Base-by-base conservation (phyloP, 2,888 invertebrate genomes). In the Amphipyra tragopoginis region DNA sequence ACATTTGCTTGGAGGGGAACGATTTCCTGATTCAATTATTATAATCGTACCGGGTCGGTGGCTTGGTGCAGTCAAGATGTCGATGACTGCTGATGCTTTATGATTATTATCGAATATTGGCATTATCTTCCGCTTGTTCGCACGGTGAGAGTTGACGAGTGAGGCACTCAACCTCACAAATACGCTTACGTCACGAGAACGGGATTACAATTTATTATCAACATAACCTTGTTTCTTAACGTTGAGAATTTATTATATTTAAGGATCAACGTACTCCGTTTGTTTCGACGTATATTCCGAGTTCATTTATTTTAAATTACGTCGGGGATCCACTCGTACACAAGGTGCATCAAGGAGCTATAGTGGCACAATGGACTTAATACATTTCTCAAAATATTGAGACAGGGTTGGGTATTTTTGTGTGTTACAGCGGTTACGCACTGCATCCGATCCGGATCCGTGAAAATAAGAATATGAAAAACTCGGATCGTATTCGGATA, bases 21-120 rank as follows among this genome's bases (percentile, higher is more conserved):
- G 73, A 85, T 84, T 88, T 91, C 90, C 90, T 90, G 87, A 91
- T 90, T 91, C 88, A 90, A 92, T 92, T 90, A 91, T 89, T 89
- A 85, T 88, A 88, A 90, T 91, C 89, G 87, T 84, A 72, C 75
- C 75, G 78, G 79, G 64, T 67, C 70, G 60, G 63, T 77, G 66
- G 76, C 61, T 72, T 38, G 49, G 57, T 50, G 54, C 44, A 50
- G 38, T 45, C 21, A 58, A 66, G 70, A 72, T 70, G 80, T 72
- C 75, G 76, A 79, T 70, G 66, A 74, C 60, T 69, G 58, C 55
- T 56, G 43, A 47, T 76, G 64, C 59, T 83, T 83, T 85, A 85
- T 73, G 79, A 79, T 81, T 82, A 82, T 81, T 80, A 76, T 75
- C 73, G 61, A 65, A 66, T 72, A 81, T 77, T 63, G 72, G 61